Conservation (phyloP, 2,113 vertebrate species). For the Cephalophus harveyi region DNA sequence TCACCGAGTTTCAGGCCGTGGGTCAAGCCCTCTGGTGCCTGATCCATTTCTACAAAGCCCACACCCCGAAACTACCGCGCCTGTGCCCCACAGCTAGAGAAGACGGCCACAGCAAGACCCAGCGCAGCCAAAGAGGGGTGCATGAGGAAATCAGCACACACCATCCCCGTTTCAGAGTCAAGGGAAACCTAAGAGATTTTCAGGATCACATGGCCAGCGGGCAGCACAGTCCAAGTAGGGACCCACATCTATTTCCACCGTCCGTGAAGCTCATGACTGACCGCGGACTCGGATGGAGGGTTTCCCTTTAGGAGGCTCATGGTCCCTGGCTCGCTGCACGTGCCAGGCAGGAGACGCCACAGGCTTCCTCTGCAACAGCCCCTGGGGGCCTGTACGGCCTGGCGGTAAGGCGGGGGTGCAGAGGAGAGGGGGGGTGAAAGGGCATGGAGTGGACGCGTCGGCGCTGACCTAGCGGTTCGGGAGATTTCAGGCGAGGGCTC, state of each 20-base stretch:
- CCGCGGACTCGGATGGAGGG: rapidly evolving
- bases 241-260: not conserved
- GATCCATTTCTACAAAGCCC: not conserved
- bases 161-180: not conserved
- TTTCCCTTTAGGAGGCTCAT: not conserved
- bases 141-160: not conserved
- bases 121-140: rapidly evolving
- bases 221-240: not conserved
- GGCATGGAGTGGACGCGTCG: rapidly evolving
- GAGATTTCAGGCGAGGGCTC: not conserved
- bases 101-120: not conserved
- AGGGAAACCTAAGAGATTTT: not conserved
- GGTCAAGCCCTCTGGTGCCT: not conserved
- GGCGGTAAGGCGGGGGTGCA: rapidly evolving
- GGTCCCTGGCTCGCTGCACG: rapidly evolving
- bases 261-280: not conserved
- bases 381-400: rapidly evolving
- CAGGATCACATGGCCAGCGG: not conserved
- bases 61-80: not conserved
- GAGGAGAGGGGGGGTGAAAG: rapidly evolving
- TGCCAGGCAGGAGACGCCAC: rapidly evolving
- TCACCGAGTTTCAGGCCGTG: not conserved
- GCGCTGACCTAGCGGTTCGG: not conserved
- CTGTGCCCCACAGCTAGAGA: not conserved
- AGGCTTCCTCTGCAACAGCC: not conserved